These are phyloP conservation scores for Lasius platythorax DNA, from an alignment of 2,888 invertebrate genomes.

Conservation along the genomic window DNA sequence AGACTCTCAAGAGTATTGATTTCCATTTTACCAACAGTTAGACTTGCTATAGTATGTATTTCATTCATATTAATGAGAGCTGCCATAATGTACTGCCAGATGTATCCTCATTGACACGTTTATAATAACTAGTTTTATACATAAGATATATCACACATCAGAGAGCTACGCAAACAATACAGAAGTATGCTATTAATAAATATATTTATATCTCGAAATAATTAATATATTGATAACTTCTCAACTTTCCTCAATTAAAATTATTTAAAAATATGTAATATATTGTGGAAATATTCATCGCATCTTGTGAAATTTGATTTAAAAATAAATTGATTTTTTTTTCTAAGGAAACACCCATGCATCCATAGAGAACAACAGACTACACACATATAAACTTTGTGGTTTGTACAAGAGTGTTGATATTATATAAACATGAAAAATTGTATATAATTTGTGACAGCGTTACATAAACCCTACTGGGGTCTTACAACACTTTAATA, in stretches of 20 bases:
- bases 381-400: neutral
- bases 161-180: neutral
- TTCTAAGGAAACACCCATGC: neutral
- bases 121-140: conserved; percentile 15
- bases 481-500: conserved; percentile 17
- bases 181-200: conserved; percentile 4
- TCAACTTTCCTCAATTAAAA: neutral
- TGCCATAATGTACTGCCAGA: conserved; percentile 49
- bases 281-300: neutral
- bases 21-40: conserved; percentile 72
- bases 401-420: neutral
- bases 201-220: neutral
- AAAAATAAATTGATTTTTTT: neutral
- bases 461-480: conserved; percentile 41
- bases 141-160: neutral
- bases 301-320: neutral
- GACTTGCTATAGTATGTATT: conserved; percentile 68
- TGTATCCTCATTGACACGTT: conserved; percentile 11
- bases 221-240: neutral
- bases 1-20: conserved; percentile 70
- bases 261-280: neutral
- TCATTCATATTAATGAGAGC: conserved; percentile 77
- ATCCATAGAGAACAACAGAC: neutral
- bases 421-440: conserved; percentile 33
- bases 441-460: conserved; percentile 18